phyloP scores from a whole-genome alignment of 1,140 invertebrate genomes.

The Leguminivora glycinivorella region DNA sequence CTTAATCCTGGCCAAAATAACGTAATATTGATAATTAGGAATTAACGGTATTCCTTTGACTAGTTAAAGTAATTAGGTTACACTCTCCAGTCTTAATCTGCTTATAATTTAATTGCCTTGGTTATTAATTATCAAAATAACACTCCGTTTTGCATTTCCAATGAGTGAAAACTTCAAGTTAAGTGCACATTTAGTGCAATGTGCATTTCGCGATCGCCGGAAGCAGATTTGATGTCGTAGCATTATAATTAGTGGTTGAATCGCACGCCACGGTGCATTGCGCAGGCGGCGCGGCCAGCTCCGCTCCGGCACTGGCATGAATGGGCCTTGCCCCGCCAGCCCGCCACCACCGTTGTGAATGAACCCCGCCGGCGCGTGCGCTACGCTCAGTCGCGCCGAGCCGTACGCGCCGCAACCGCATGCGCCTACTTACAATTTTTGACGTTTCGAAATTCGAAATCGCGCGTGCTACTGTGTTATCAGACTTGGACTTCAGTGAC shows the following conservation, averaged over 20 bases:
- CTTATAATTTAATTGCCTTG: not conserved
- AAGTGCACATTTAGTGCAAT: not conserved
- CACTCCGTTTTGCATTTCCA: not conserved
- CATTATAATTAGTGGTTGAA: not conserved
- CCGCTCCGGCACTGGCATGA: slow-evolving; percentile 45
- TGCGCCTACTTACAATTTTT: slow-evolving; percentile 48
- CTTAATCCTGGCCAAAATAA: too few relatives aligned
- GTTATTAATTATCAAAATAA: not conserved
- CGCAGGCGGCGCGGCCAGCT: not conserved
- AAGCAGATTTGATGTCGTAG: slow-evolving; percentile 14
- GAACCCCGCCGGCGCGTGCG: slow-evolving; percentile 72
- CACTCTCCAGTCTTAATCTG: not conserved
- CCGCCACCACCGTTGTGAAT: slow-evolving; percentile 72
- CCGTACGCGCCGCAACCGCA: slow-evolving; percentile 58
- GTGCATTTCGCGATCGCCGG: slow-evolving; percentile 1
- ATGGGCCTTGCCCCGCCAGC: slow-evolving; percentile 65
- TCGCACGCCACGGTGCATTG: not conserved
- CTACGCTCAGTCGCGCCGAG: slow-evolving; percentile 68
- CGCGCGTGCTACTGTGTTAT: slow-evolving; percentile 44
- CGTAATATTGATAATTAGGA: too few relatives aligned
- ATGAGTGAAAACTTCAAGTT: not conserved
- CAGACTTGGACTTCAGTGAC: slow-evolving; percentile 16
- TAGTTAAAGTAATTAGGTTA: not conserved
- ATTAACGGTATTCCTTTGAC: too few relatives aligned
- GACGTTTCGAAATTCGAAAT: slow-evolving; percentile 64